Conservation (phyloP, 1,140 invertebrate genomes). For the Magallana gigas region DNA sequence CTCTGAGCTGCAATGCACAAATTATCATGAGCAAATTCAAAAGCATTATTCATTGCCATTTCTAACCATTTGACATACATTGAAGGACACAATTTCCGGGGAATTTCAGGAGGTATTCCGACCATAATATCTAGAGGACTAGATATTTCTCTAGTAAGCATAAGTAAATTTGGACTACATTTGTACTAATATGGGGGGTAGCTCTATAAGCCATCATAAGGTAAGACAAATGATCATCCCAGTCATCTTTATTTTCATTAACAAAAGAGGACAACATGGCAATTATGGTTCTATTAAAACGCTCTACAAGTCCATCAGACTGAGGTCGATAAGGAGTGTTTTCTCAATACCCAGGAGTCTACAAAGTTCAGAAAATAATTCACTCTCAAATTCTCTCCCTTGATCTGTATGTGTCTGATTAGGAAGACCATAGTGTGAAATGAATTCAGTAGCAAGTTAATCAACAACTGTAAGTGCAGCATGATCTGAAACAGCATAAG, state of each 20-base stretch:
- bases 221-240: constrained; percentile 58
- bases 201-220: constrained; percentile 54
- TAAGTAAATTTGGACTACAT: constrained; percentile 47
- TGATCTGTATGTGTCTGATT: constrained; percentile 48
- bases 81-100: too few species aligned
- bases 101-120: neutral
- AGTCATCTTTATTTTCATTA: constrained; percentile 50
- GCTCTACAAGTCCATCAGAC: too few species aligned
- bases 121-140: constrained; percentile 50
- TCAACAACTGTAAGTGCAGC: constrained; percentile 46
- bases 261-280: constrained; percentile 51
- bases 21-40: constrained; percentile 12
- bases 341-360: too few species aligned
- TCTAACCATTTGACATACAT: constrained; percentile 24
- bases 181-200: constrained; percentile 51
- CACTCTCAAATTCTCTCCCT: constrained; percentile 52
- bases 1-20: neutral
- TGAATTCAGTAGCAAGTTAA: constrained; percentile 58
- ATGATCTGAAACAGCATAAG: constrained; percentile 47
- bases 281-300: constrained; percentile 62
- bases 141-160: neutral
- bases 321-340: too few species aligned
- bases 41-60: constrained; percentile 32
- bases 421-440: constrained; percentile 51
- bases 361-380: too few species aligned